These are phyloP conservation scores for Laterallus jamaicensis DNA, from an alignment of 2,113 vertebrate species.

Conservation along the genomic window DNA sequence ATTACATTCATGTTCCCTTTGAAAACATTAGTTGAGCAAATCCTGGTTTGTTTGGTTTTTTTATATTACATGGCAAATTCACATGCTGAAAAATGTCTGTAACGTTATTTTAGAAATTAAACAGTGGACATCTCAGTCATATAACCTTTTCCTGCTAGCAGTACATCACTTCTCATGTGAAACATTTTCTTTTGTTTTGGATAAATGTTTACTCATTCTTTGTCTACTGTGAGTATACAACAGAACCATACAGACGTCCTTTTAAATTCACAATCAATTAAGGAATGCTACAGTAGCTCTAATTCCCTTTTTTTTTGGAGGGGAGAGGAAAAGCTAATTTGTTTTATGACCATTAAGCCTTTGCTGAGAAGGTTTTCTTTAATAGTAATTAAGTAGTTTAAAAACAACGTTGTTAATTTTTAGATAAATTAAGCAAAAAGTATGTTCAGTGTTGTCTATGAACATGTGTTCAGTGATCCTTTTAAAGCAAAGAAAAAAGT, in stretches of 20 bases:
- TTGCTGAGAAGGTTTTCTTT: neutral
- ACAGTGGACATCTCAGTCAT: neutral
- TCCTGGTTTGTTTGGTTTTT: neutral
- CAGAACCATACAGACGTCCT: neutral
- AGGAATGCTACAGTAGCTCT: constrained; percentile 26
- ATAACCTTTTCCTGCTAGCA: neutral
- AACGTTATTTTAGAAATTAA: neutral
- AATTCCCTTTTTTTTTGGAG: constrained; percentile 1
- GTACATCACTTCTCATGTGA: neutral
- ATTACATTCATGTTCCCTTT: neutral
- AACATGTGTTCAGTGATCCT: neutral
- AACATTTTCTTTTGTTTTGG: constrained; percentile 35
- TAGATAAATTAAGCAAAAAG: constrained; percentile 20
- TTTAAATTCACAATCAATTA: constrained; percentile 45
- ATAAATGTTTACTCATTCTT: constrained; percentile 28
- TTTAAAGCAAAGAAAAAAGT: constrained; percentile 26
- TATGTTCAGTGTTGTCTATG: neutral
- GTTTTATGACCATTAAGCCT: neutral
- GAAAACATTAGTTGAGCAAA: neutral
- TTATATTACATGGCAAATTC: neutral
- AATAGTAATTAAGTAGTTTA: constrained; percentile 39
- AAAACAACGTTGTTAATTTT: constrained; percentile 14
- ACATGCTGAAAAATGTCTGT: neutral
- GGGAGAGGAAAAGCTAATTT: neutral
- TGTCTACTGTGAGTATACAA: constrained; percentile 11